Evolutionary conservation across 2,113 vertebrate genomes (phyloP).

Genomic region (Hippotragus niger): DNA sequence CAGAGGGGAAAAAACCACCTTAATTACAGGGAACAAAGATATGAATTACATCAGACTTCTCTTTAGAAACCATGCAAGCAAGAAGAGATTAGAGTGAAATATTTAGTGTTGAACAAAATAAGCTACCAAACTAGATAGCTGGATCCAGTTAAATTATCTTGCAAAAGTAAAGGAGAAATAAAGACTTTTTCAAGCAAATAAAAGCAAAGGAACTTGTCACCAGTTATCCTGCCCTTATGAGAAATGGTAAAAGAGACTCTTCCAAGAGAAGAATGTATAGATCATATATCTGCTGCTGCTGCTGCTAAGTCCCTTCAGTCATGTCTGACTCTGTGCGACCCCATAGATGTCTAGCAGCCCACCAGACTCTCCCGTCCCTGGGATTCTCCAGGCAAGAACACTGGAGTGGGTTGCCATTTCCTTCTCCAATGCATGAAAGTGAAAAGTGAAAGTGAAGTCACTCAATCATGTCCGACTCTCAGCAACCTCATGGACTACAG

Average conservation of each 20-base stretch:
- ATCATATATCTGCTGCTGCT: neutral
- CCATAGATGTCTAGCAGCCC: too few species aligned
- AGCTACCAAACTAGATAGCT: neutral
- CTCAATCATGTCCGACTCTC: too few species aligned
- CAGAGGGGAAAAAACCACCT: neutral
- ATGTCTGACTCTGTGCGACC: too few species aligned
- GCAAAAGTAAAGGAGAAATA: slow-evolving; percentile 1
- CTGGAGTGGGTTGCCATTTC: too few species aligned
- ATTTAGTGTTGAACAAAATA: neutral
- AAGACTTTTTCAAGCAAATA: neutral
- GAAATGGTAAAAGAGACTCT: neutral
- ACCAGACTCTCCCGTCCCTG: too few species aligned
- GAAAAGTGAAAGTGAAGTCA: too few species aligned
- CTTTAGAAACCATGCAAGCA: neutral
- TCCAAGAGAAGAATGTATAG: neutral
- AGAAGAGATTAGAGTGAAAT: neutral
- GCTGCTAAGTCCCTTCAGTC: neutral
- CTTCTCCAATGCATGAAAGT: too few species aligned
- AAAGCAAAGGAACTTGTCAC: neutral
- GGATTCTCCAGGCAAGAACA: too few species aligned
- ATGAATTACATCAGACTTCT: slow-evolving; percentile 2
- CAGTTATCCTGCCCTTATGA: neutral
- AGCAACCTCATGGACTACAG: too few species aligned
- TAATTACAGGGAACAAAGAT: neutral
- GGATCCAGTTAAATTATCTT: neutral